Evolutionary conservation across 2,113 vertebrate genomes (phyloP).

Genomic region (Sakesphorus luctuosus): DNA sequence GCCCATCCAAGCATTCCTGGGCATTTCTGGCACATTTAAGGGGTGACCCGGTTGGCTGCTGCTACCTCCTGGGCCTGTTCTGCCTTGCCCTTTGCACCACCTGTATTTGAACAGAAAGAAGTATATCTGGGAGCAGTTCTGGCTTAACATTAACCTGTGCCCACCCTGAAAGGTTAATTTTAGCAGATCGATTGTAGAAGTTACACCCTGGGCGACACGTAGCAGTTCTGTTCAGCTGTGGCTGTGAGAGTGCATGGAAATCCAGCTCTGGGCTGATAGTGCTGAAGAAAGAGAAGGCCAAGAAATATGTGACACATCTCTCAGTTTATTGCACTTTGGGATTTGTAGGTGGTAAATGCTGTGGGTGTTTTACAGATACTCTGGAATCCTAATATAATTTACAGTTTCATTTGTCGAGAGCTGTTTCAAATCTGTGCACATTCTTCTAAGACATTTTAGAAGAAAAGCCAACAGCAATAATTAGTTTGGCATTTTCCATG

Average conservation of each 20-base stretch:
- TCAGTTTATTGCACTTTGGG: conserved; percentile 1
- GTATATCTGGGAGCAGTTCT: neutral
- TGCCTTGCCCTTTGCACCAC: neutral
- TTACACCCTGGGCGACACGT: neutral
- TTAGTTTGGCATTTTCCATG: conserved; percentile 58
- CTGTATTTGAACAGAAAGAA: neutral
- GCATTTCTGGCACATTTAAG: neutral
- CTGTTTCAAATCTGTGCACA: conserved; percentile 29
- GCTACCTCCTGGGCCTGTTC: neutral
- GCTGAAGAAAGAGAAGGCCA: neutral
- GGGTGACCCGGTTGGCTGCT: neutral
- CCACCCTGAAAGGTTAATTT: conserved; percentile 6
- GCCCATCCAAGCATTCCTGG: neutral
- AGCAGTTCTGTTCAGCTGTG: neutral
- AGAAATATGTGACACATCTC: neutral
- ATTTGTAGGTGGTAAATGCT: conserved; percentile 47
- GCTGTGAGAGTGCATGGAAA: neutral
- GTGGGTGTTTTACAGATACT: conserved; percentile 27
- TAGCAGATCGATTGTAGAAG: neutral
- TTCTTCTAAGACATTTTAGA: conserved; percentile 22
- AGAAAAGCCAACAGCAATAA: conserved; percentile 64
- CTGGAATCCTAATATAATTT: conserved; percentile 25
- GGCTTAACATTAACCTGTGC: neutral
- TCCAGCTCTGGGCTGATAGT: neutral
- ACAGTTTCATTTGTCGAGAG: conserved; percentile 17